phyloP scores from a whole-genome alignment of 2,113 vertebrate species.

The Lanius collurio region DNA sequence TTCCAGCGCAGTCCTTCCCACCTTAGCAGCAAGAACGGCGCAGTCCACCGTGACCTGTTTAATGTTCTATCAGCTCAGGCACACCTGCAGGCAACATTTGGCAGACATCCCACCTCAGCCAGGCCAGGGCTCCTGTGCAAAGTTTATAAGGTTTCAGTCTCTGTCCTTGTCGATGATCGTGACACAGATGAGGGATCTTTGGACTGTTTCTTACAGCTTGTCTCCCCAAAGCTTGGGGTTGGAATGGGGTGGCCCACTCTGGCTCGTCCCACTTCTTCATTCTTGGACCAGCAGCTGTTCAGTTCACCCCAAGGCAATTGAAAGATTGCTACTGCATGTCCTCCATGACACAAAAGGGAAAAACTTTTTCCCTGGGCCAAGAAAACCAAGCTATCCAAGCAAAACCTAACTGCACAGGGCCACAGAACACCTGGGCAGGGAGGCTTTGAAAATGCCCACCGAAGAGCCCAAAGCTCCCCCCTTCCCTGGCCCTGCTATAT shows the following conservation, averaged over 20 bases:
- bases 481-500: not conserved
- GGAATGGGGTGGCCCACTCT: not conserved
- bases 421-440: not conserved
- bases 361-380: not conserved
- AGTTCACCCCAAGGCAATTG: not conserved
- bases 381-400: not conserved
- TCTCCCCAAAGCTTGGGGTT: not conserved
- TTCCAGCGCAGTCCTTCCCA: too few species aligned
- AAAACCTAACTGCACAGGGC: not conserved
- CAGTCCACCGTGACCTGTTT: too few species aligned
- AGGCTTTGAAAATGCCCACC: not conserved
- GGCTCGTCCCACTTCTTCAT: fast-evolving
- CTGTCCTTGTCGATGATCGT: too few species aligned
- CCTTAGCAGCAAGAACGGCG: too few species aligned
- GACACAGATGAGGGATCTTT: too few species aligned
- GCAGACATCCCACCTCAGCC: too few species aligned
- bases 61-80: too few species aligned
- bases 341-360: not conserved
- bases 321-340: not conserved
- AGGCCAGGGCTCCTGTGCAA: too few species aligned
- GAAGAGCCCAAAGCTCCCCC: not conserved
- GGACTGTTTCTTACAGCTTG: not conserved
- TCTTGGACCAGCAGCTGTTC: not conserved
- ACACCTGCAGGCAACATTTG: too few species aligned
- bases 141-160: too few species aligned